Conservation (phyloP, 2,113 vertebrate genomes). For the Clarias macrocephalus region DNA sequence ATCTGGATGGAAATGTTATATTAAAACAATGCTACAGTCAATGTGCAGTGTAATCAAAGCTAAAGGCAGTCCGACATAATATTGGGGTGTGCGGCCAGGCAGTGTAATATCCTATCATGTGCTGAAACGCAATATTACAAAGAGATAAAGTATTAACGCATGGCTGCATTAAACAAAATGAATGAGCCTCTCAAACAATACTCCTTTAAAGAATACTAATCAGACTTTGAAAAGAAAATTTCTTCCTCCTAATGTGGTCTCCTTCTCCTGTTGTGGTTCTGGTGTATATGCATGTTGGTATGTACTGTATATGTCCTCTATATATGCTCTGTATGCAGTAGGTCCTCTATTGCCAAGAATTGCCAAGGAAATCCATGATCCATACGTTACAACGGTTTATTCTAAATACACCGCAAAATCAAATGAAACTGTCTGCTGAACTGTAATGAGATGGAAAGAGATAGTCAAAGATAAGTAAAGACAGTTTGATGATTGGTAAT, state of each 20-base stretch:
- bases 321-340: not conserved
- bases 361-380: slow-evolving; percentile 41
- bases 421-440: slow-evolving; percentile 9
- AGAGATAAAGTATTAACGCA: not conserved
- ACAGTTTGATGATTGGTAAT: slow-evolving; percentile 1
- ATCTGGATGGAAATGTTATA: no score
- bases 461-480: not conserved
- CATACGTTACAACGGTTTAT: slow-evolving; percentile 41
- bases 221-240: not conserved
- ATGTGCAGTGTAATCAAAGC: no score
- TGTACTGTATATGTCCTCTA: slow-evolving; percentile 17
- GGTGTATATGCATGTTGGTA: not conserved
- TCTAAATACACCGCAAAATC: slow-evolving; percentile 27
- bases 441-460: slow-evolving; percentile 9
- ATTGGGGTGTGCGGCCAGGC: no score
- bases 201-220: not conserved
- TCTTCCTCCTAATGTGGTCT: not conserved
- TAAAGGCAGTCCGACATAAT: no score
- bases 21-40: no score
- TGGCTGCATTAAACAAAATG: not conserved
- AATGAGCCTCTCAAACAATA: not conserved
- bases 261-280: not conserved
- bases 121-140: not conserved
- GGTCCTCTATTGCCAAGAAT: slow-evolving; percentile 22
- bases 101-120: not conserved